Conservation (phyloP, 1,140 invertebrate species). For the Drosophila willistoni region DNA sequence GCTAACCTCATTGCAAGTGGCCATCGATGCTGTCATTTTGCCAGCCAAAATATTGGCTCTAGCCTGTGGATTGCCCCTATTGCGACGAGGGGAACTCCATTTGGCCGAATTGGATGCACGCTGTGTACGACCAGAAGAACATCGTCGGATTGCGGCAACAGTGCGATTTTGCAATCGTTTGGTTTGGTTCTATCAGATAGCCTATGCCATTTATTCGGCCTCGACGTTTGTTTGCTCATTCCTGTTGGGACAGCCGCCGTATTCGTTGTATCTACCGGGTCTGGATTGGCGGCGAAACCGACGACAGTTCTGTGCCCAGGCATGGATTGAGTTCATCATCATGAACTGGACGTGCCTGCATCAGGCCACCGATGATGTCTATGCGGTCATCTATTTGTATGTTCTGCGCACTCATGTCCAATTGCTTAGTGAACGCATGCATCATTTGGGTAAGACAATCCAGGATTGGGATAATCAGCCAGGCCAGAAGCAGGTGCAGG, state of each 20-base stretch:
- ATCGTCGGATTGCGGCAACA: constrained; percentile 10
- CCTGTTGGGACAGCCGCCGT: constrained; percentile 46
- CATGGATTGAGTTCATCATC: constrained; percentile 51
- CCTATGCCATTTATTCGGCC: constrained; percentile 50
- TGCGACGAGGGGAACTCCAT: constrained; percentile 33
- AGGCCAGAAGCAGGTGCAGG: background rate
- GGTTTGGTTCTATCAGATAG: constrained; percentile 47
- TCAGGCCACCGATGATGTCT: constrained; percentile 56
- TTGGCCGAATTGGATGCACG: constrained; percentile 42
- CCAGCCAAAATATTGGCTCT: constrained; percentile 53
- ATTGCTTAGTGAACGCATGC: constrained; percentile 38
- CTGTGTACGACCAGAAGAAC: constrained; percentile 28
- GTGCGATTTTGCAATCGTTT: constrained; percentile 45
- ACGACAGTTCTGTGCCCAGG: constrained; percentile 38
- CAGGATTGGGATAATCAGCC: background rate
- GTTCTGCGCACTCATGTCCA: constrained; percentile 47
- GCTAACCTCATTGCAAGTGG: constrained; percentile 58
- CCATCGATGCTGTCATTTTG: constrained; percentile 51
- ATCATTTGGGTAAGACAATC: constrained; percentile 7
- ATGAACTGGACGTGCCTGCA: constrained; percentile 61
- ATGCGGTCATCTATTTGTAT: constrained; percentile 56
- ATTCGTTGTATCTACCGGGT: constrained; percentile 50
- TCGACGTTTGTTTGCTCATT: constrained; percentile 51
- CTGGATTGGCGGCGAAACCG: constrained; percentile 43
- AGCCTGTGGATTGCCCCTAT: constrained; percentile 33